phyloP scores from a whole-genome alignment of 1,140 invertebrate genomes.

The Drosophila serrata region DNA sequence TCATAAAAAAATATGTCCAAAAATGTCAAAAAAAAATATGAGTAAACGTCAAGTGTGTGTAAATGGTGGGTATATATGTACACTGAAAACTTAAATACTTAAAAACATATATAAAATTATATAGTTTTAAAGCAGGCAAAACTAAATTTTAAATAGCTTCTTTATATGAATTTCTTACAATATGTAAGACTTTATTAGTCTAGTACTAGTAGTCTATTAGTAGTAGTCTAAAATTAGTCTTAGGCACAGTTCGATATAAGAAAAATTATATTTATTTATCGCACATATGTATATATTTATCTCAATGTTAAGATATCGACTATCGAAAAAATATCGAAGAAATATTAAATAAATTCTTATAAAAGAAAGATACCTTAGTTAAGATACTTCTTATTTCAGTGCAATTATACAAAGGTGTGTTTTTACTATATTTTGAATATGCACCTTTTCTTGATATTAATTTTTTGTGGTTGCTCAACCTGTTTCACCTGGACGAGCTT shows the following conservation, averaged over 20 bases:
- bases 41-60: conserved; percentile 69
- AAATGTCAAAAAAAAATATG: conserved; percentile 16
- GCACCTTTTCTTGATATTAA: conserved; percentile 25
- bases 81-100: conserved; percentile 6
- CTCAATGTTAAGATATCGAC: background rate
- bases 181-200: too few relatives aligned
- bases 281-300: too few relatives aligned
- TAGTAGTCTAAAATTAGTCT: too few relatives aligned
- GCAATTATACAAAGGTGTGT: conserved; percentile 6
- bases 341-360: background rate
- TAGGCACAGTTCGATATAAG: too few relatives aligned
- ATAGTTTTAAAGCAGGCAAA: too few relatives aligned
- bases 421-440: conserved; percentile 37
- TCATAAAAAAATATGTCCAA: conserved; percentile 69
- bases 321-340: background rate
- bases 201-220: too few relatives aligned
- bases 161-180: too few relatives aligned
- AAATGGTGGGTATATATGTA: conserved; percentile 41
- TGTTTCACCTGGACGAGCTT: conserved; percentile 61
- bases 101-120: too few relatives aligned
- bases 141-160: too few relatives aligned
- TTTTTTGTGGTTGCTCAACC: conserved; percentile 50
- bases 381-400: background rate
- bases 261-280: too few relatives aligned
- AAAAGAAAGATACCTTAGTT: background rate